Evolutionary conservation across 2,888 invertebrate species (phyloP), one percentile per base, ranked within the genome.

Genomic region (Sympetrum striolatum): DNA sequence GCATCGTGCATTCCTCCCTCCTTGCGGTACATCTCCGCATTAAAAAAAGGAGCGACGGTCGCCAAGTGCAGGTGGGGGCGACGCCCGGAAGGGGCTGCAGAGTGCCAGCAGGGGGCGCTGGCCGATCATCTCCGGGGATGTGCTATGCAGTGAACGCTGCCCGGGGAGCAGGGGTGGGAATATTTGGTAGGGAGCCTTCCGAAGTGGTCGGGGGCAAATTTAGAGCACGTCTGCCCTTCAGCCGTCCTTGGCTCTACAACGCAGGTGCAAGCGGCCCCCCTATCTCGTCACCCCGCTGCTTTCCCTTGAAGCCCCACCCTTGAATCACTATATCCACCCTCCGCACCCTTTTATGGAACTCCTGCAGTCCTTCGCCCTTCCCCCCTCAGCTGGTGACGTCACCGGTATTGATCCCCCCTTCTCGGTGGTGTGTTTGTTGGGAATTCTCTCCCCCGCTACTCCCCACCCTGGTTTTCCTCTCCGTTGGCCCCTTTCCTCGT

Each of bases 141-240:
- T 31, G 73, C 73, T 73, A 73, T 73, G 73, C 73, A 73, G 73
- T 31, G 73, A 73, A 31, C 73, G 73, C 10, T 73, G 73, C 73
- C 73, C 73, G 31, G 37, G 37, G 15, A 37, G 37, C 80, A 80
- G 14, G 73, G 73, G 73, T 73, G 73, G 31, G 73, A 73, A 64
- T 60, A 37, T 82, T 82, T 58, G 60, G n/a, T 35, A 22, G 6
- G 31, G 35, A n/a, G 22, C 64, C 64, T 64, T 64, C 14, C 8
- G 60, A 37, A 64, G 60, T 35, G 37, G n/a, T 73, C 14, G 37
- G 86, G 86, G 60, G 58, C 86, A 86, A 86, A 86, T 86, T 37
- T 86, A 86, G 86, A 86, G 58, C 60, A 60, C 60, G 60, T 86
- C 60, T 86, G 86, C 86, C 86, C 86, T 86, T 86, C 86, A 37